Conservation (phyloP, 2,113 vertebrate genomes). For the Cathartes aura region DNA sequence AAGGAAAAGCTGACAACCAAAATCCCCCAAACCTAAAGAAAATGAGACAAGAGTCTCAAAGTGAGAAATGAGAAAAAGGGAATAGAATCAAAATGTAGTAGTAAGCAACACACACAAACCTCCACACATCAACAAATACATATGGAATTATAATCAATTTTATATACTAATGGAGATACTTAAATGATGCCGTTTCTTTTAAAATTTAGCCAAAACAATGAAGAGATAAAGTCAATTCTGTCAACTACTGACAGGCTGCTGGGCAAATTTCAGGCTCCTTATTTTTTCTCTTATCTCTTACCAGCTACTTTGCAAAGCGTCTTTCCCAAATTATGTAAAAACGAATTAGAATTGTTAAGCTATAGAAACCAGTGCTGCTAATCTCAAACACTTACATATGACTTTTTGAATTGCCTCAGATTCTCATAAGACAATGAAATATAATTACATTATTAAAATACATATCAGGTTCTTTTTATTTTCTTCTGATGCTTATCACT, state of each 20-base stretch:
- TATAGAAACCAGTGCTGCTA: background rate
- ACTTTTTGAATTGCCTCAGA: background rate
- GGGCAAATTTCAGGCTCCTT: background rate
- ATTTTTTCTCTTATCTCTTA: background rate
- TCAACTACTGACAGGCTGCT: background rate
- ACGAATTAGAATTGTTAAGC: background rate
- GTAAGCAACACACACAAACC: background rate
- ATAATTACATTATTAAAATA: background rate
- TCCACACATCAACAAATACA: background rate
- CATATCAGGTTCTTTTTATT: background rate
- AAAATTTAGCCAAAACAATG: background rate
- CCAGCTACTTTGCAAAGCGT: background rate
- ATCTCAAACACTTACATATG: background rate
- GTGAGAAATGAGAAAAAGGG: background rate
- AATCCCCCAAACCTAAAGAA: background rate
- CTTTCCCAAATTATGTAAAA: background rate
- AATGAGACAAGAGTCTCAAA: background rate
- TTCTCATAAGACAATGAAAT: background rate
- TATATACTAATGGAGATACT: background rate
- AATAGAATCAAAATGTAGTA: background rate
- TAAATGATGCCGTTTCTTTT: background rate
- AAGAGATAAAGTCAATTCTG: background rate
- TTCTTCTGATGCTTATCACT: background rate
- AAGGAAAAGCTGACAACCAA: background rate
- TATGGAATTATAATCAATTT: background rate